phyloP scores from a whole-genome alignment of 2,797 vertebrate species.

The Darevskia mixta region DNA sequence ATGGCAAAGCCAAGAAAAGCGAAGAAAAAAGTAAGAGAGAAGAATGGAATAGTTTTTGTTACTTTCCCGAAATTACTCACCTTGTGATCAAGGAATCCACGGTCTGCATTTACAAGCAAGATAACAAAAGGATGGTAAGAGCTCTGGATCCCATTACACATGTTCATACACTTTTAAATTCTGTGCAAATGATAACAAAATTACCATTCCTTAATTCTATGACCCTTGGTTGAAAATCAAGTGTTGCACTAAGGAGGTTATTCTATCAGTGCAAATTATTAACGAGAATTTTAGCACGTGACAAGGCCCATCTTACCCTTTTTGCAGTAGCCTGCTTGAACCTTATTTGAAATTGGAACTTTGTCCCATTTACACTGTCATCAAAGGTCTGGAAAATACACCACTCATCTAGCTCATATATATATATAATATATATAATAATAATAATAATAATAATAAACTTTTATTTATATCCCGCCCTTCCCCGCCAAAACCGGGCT shows the following conservation, averaged over 20 bases:
- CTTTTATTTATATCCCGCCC: too few species aligned
- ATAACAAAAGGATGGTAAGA: slow-evolving; percentile 95
- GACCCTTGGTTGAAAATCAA: not conserved
- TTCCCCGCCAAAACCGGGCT: too few species aligned
- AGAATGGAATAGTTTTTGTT: slow-evolving; percentile 88
- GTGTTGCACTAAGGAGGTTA: too few species aligned
- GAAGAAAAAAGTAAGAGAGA: slow-evolving; percentile 80
- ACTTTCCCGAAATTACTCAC: slow-evolving; percentile 97
- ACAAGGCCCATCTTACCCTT: not conserved
- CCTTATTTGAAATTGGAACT: not conserved
- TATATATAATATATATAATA: not conserved
- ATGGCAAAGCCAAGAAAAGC: slow-evolving; percentile 83
- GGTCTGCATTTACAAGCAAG: slow-evolving; percentile 92
- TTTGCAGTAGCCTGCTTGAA: not conserved
- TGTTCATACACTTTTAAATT: not conserved
- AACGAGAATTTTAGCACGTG: not conserved
- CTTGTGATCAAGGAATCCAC: slow-evolving; percentile 88
- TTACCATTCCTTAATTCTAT: not conserved
- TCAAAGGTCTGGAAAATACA: not conserved
- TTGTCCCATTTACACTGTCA: too few species aligned
- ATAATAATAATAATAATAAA: too few species aligned
- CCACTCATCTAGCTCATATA: not conserved
- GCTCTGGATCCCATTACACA: not conserved
- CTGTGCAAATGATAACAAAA: not conserved
- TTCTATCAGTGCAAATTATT: too few species aligned